Evolutionary conservation across 2,113 vertebrate genomes (phyloP).

Genomic region (Hylia prasina): DNA sequence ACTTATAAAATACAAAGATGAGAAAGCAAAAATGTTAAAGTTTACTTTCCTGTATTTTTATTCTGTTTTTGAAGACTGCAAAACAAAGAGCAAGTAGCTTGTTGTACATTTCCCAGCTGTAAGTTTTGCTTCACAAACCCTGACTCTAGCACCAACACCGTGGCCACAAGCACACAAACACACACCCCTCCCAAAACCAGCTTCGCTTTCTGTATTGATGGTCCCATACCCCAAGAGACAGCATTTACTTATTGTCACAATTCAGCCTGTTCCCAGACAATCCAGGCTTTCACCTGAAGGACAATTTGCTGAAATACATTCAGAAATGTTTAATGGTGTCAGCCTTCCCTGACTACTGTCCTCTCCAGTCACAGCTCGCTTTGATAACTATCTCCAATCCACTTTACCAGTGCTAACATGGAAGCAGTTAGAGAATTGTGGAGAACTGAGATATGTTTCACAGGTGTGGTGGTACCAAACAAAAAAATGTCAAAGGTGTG

Average conservation of each 20-base stretch:
- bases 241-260: not conserved
- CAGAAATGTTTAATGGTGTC: not conserved
- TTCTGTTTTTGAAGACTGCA: not conserved
- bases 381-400: not conserved
- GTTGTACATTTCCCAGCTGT: not conserved
- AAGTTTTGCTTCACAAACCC: not conserved
- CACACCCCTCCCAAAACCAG: not conserved
- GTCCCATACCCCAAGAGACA: not conserved
- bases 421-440: not conserved
- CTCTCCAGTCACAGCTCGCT: fast-evolving
- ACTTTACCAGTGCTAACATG: fast-evolving
- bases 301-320: not conserved
- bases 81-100: not conserved
- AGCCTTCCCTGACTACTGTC: not conserved
- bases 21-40: not conserved
- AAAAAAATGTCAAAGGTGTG: not conserved
- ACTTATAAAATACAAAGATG: not conserved
- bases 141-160: fast-evolving
- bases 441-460: not conserved
- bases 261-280: not conserved
- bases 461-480: not conserved
- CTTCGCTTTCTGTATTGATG: not conserved
- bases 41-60: not conserved
- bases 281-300: not conserved
- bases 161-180: fast-evolving